Percentiles rank a stretch among this genome's conserved stretches.
phyloP scores from a whole-genome alignment of 2,797 vertebrate species.

The Sebastolobus altivelis region DNA sequence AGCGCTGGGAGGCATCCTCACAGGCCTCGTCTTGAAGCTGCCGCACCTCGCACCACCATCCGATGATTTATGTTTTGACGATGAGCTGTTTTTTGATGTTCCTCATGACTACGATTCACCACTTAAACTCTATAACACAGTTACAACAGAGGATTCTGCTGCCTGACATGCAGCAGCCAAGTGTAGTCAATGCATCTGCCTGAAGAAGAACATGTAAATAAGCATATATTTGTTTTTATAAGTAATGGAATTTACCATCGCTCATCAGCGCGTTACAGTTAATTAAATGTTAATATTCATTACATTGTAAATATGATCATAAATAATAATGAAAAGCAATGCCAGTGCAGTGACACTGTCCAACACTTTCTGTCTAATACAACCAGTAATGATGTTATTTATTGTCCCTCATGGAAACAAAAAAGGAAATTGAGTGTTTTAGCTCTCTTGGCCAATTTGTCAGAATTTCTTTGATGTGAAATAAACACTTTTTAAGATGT shows the following conservation, averaged over 20 bases:
- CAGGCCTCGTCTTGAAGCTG: slow-evolving; percentile 81
- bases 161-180: slow-evolving; percentile 32
- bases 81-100: slow-evolving; percentile 85
- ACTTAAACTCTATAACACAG: slow-evolving; percentile 27
- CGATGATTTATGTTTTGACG: slow-evolving; percentile 85
- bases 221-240: slow-evolving; percentile 1
- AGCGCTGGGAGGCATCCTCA: slow-evolving; percentile 79
- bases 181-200: neutral
- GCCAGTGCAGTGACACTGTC: neutral
- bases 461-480: neutral
- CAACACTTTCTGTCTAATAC: neutral
- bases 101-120: slow-evolving; percentile 74
- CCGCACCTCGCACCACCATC: slow-evolving; percentile 81
- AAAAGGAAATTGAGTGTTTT: neutral
- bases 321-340: neutral
- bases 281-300: slow-evolving; percentile 7
- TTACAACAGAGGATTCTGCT: slow-evolving; percentile 54
- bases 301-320: slow-evolving; percentile 19
- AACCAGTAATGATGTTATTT: slow-evolving; percentile 9
- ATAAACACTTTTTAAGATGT: slow-evolving; percentile 20
- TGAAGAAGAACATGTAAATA: slow-evolving; percentile 19
- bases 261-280: neutral
- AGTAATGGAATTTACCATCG: neutral
- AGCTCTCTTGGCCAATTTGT: neutral
- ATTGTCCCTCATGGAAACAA: neutral